Evolutionary conservation across 1,140 invertebrate genomes (phyloP).

Genomic region (Micrasema minimum): DNA sequence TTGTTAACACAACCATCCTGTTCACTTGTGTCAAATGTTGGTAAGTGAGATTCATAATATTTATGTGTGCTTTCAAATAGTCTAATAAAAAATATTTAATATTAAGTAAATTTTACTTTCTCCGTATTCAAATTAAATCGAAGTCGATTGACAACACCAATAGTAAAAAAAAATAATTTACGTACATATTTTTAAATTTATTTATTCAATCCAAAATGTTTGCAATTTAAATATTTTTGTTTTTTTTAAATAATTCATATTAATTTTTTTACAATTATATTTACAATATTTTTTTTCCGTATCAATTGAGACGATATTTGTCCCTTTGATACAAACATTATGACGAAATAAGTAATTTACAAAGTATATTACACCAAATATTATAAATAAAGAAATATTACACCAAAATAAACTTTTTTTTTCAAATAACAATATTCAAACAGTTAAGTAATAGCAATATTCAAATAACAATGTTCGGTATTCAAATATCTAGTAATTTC

Average conservation of each 20-base stretch:
- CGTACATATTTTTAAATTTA: not conserved
- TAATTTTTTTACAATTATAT: not conserved
- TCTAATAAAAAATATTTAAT: slow-evolving; percentile 12
- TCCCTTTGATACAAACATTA: not conserved
- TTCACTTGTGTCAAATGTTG: slow-evolving; percentile 42
- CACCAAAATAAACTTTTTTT: not conserved
- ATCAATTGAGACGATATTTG: not conserved
- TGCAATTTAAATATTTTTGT: not conserved
- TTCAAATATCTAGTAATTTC: not conserved
- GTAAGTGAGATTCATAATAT: slow-evolving; percentile 28
- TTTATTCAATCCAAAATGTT: not conserved
- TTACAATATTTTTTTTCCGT: not conserved
- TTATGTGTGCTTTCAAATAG: too few relatives aligned
- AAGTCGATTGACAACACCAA: slow-evolving; percentile 13
- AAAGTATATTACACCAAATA: not conserved
- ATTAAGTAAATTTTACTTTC: not conserved
- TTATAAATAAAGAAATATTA: not conserved
- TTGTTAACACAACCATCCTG: slow-evolving; percentile 38
- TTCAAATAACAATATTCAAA: not conserved
- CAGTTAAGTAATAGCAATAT: not conserved
- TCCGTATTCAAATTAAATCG: slow-evolving; percentile 10
- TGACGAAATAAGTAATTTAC: not conserved
- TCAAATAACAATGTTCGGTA: not conserved
- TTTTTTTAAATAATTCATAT: not conserved
- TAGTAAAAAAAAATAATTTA: too few relatives aligned